Evolutionary conservation across 2,888 invertebrate species (phyloP).

Genomic region (Drosophila prostipennis): DNA sequence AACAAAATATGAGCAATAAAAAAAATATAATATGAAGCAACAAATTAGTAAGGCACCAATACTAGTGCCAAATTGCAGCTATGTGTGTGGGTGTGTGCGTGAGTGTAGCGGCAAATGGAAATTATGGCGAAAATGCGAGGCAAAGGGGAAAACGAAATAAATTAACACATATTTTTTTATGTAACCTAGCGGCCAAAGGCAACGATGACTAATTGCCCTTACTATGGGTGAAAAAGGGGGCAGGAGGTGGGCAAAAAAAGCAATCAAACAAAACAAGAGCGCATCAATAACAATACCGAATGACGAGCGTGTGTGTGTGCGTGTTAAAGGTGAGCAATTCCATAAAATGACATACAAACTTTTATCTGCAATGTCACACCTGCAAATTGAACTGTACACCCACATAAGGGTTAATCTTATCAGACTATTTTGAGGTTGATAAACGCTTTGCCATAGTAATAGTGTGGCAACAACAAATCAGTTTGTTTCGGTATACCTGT

Average conservation of each 20-base stretch:
- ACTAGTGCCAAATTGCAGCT: slow-evolving; percentile 9
- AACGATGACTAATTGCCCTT: slow-evolving; percentile 45
- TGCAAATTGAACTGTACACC: slow-evolving; percentile 1
- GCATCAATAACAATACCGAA: slow-evolving; percentile 24
- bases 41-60: slow-evolving; percentile 60
- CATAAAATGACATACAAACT: slow-evolving; percentile 9
- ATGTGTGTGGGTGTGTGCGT: neutral
- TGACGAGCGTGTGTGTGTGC: slow-evolving; percentile 11
- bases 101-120: slow-evolving; percentile 26
- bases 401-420: slow-evolving; percentile 59
- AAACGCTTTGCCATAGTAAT: slow-evolving; percentile 60
- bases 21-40: slow-evolving; percentile 44
- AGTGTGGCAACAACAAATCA: slow-evolving; percentile 61
- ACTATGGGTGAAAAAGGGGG: neutral
- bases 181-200: slow-evolving; percentile 50
- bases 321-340: slow-evolving; percentile 16
- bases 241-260: slow-evolving; percentile 1
- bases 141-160: slow-evolving; percentile 59
- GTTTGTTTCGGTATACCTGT: slow-evolving; percentile 9
- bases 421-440: slow-evolving; percentile 34
- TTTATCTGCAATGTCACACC: slow-evolving; percentile 18
- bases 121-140: slow-evolving; percentile 44
- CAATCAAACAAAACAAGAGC: slow-evolving; percentile 32
- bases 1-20: slow-evolving; percentile 24
- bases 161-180: slow-evolving; percentile 73